Evolutionary conservation across 2,888 invertebrate species (phyloP), one percentile per base, ranked within the genome.

Genomic region (Synanthedon tipuliformis): DNA sequence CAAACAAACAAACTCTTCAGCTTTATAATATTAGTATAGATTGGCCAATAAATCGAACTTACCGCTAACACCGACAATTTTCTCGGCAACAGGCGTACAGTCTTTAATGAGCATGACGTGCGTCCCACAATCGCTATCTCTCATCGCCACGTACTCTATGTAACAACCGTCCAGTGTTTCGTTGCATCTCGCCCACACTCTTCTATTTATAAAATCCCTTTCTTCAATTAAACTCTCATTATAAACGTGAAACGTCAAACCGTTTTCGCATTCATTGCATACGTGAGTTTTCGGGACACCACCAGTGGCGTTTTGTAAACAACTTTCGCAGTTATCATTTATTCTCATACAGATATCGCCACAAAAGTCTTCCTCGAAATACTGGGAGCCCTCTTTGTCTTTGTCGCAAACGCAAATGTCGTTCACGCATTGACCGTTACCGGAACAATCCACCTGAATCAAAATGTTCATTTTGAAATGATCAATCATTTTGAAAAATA

Each of bases 351-450:
- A 85, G 3, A 86, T 64, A 56, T 81, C 83, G 0, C 65, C 63
- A 62, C 87, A 86, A 50, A 64, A 67, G 0, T 67, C 59, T 5
- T 54, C 50, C 56, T 79, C 73, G 63, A 81, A 82, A 67, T 85
- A 86, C 54, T 76, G 75, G 3, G 75, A 80, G 23, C 84, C 84
- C 3, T 66, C 52, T 16, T 51, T 49, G 50, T 45, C 65, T 4
- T 61, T 58, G 61, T 74, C 65, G 2, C 86, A 86, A 15, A 69
- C 61, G 63, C 86, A 86, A 1, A 60, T 62, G 50, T 73, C 71
- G 64, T 80, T 48, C 2, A 66, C 69, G 59, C 84, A 86, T 52
- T 63, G 52, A 0, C 86, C 86, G 62, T 87, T 85, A 49, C 78
- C 78, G 2, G 71, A 73, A 54, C 86, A 87, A 48, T 69, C 65